Percentiles rank a stretch among this genome's conserved stretches.
Evolutionary conservation across 2,888 invertebrate species (phyloP).

Genomic region (Aleiodes alternator): DNA sequence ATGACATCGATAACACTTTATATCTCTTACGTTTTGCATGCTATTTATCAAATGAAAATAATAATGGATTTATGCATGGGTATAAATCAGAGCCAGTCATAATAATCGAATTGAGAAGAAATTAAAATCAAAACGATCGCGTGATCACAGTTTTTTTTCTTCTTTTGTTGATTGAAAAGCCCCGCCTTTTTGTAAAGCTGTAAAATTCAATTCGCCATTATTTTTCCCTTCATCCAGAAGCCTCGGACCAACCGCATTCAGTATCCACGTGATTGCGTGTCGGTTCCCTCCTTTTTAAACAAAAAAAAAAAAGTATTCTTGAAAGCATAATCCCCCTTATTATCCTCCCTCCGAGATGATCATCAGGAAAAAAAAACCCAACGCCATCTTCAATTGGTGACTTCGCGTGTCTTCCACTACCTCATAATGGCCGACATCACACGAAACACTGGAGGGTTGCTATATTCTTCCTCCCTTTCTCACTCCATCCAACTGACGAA

Average conservation of each 20-base stretch:
- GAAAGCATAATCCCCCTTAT: conserved; percentile 13
- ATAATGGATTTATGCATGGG: too few species aligned
- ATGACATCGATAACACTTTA: too few species aligned
- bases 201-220: conserved; percentile 28
- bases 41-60: too few species aligned
- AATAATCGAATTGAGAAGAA: too few species aligned
- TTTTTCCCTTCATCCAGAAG: conserved; percentile 8
- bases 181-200: conserved; percentile 30
- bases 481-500: conserved; percentile 38
- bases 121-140: conserved; percentile 13
- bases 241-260: conserved; percentile 24
- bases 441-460: not conserved
- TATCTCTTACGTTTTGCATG: too few species aligned
- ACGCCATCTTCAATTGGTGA: not conserved
- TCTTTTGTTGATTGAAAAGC: not conserved
- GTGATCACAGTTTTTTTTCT: conserved; percentile 19
- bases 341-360: conserved; percentile 12
- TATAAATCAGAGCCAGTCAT: too few species aligned
- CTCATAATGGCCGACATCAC: conserved; percentile 25
- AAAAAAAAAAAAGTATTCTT: not conserved
- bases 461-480: conserved; percentile 33
- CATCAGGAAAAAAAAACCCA: not conserved
- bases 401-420: conserved; percentile 26
- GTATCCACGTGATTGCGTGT: conserved; percentile 32
- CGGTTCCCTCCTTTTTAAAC: not conserved